Percentiles rank a stretch among this genome's conserved stretches.
Evolutionary conservation across 2,888 invertebrate genomes (phyloP).

Genomic region (Toxonevra muliebris): DNA sequence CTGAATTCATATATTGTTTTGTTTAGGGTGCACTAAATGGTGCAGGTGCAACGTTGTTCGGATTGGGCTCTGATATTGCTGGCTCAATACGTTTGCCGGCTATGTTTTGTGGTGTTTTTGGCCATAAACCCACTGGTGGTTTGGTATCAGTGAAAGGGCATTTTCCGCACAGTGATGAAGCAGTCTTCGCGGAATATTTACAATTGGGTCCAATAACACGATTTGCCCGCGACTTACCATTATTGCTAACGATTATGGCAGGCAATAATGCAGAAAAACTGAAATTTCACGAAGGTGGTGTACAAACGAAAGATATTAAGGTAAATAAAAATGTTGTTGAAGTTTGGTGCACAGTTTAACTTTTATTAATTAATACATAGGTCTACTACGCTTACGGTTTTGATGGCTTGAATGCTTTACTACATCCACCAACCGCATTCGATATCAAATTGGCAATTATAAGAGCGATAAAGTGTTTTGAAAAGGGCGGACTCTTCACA

Average conservation of each 20-base stretch:
- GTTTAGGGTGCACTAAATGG: conserved; percentile 73
- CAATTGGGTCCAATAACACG: conserved; percentile 81
- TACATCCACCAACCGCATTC: conserved; percentile 47
- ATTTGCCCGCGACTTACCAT: conserved; percentile 77
- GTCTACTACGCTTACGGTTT: conserved; percentile 53
- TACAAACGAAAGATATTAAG: conserved; percentile 66
- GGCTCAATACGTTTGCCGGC: conserved; percentile 89
- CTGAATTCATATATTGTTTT: conserved; percentile 47
- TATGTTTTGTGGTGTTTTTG: conserved; percentile 86
- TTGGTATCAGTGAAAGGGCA: conserved; percentile 70
- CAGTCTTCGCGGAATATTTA: conserved; percentile 67
- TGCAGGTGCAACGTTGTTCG: conserved; percentile 78
- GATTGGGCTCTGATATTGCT: conserved; percentile 85
- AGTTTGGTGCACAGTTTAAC: not conserved
- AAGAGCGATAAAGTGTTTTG: conserved; percentile 54
- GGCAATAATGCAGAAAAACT: conserved; percentile 66
- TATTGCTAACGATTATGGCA: conserved; percentile 74
- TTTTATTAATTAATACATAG: conserved; percentile 37
- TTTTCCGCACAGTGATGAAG: conserved; percentile 69
- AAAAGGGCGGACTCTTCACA: conserved; percentile 48
- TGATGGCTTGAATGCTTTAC: conserved; percentile 44
- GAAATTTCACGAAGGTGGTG: conserved; percentile 64
- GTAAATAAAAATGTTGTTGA: conserved; percentile 50
- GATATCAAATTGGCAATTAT: conserved; percentile 54
- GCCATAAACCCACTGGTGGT: conserved; percentile 86